These are phyloP conservation scores for Drosophila anomalipes DNA, from an alignment of 2,888 invertebrate species.

Conservation along the genomic window DNA sequence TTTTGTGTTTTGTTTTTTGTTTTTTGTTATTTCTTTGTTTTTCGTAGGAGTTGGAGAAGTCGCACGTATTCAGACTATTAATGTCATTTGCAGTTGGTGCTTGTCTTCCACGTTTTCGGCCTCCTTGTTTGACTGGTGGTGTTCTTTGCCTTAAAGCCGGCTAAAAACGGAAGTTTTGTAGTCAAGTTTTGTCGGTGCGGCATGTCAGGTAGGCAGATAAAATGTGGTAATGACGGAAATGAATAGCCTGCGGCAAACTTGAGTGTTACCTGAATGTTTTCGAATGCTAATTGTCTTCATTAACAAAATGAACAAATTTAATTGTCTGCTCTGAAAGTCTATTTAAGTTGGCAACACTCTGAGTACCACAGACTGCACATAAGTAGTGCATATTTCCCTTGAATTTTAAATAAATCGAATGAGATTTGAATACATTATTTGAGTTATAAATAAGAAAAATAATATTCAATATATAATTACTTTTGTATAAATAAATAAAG, in stretches of 20 bases:
- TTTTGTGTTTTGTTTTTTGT: conserved; percentile 18
- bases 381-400: background rate
- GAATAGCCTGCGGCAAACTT: conserved; percentile 64
- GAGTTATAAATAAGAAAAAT: background rate
- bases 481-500: background rate
- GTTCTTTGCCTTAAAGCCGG: conserved; percentile 38
- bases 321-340: conserved; percentile 16
- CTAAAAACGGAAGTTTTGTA: conserved; percentile 72
- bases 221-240: conserved; percentile 68
- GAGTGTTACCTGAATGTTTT: conserved; percentile 58
- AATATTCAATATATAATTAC: background rate
- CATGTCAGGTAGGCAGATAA: conserved; percentile 54
- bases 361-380: conserved; percentile 2
- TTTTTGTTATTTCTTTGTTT: conserved; percentile 34
- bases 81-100: conserved; percentile 64
- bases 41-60: conserved; percentile 39
- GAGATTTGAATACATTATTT: background rate
- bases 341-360: conserved; percentile 35
- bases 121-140: conserved; percentile 13
- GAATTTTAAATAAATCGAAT: conserved; percentile 5
- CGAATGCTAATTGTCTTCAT: conserved; percentile 63
- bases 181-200: conserved; percentile 59
- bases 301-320: conserved; percentile 45
- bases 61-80: conserved; percentile 76
- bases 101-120: conserved; percentile 6